Base-by-base conservation (phyloP, 92 coral and sea anemone genomes). In the Anthopleura xanthogrammica region DNA sequence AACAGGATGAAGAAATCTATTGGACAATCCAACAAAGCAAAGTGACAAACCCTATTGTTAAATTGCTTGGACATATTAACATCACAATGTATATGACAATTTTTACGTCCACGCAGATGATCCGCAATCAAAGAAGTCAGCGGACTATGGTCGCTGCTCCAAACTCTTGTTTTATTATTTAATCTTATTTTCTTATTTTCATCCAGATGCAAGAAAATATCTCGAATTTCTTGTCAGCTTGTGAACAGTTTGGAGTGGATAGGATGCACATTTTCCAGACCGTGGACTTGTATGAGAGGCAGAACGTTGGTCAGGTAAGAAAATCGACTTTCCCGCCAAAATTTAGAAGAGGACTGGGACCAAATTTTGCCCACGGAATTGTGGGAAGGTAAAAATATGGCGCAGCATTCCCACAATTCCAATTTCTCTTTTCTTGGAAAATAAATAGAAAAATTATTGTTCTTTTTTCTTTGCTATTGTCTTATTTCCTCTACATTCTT, bases 171-270 rank as follows among this genome's bases (percentile, higher is more conserved):
- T 46, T 46, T 46, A 5, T 46, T 46, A 0, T 62, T 62, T 4
- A 52, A n/a, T n/a, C 22, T 17, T 24, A n/a, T 68, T 68, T 36
- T 29, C 74, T 52, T 75, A 16, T 50, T 77, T 72, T 16, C 48
- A 22, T 58, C 52, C 83, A 96, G 99, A 96, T 92, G 95, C 88
- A 85, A 79, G 99, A 96, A 76, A 96, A 96, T 70, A 96, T 96
- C 17, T 86, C 82, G 1, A 96, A 92, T 12, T 96, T 92, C 84
- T 90, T 94, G 58, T 40, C 10, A 5, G 94, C 90, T 83, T 89
- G 92, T 72, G 92, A 90, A 42, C 16, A 71, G 8, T 48, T 60
- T 14, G 92, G 88, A 11, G 93, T 96, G 42, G 90, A 85, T 46
- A 92, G 93, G 55, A 41, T 74, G 39, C 94, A 96, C 88, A 81